Conservation (phyloP, 2,797 vertebrate species). For the Sternotherus odoratus region DNA sequence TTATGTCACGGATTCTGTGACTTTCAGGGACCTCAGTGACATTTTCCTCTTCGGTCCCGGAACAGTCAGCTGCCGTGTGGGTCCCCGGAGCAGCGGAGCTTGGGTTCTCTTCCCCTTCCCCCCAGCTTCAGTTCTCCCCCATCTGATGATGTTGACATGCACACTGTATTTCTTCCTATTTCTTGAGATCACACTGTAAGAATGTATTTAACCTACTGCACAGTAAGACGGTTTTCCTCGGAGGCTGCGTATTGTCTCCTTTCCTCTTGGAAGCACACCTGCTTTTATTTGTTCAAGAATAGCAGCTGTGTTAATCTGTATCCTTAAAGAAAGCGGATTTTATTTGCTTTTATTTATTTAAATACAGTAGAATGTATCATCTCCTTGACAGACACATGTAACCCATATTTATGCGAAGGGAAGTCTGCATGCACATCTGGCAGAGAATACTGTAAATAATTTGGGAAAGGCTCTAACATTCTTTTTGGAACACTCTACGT, state of each 20-base stretch:
- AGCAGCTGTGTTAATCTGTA: too few relatives aligned
- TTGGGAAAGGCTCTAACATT: background rate
- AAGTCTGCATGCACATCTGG: background rate
- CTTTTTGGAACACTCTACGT: background rate
- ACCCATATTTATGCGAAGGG: background rate
- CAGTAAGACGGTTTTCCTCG: constrained; percentile 10
- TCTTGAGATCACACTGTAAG: constrained; percentile 18
- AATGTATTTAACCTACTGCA: background rate
- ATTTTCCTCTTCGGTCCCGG: too few relatives aligned
- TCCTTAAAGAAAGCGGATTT: too few relatives aligned
- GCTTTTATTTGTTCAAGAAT: too few relatives aligned
- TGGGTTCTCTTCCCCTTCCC: too few relatives aligned
- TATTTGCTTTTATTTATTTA: constrained; percentile 11
- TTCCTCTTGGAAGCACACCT: constrained; percentile 21
- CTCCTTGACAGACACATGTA: background rate
- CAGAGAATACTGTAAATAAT: background rate
- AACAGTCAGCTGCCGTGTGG: too few relatives aligned
- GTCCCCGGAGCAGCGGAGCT: too few relatives aligned
- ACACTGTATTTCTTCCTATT: background rate
- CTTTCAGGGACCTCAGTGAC: too few relatives aligned
- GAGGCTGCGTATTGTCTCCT: background rate
- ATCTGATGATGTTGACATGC: too few relatives aligned
- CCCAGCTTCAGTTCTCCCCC: too few relatives aligned
- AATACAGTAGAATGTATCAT: background rate
- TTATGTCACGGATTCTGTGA: too few relatives aligned